Percentiles rank a stretch among this genome's conserved stretches.
These are phyloP conservation scores for Cyrtorhinus lividipennis DNA, from an alignment of 1,140 invertebrate species.

Conservation along the genomic window DNA sequence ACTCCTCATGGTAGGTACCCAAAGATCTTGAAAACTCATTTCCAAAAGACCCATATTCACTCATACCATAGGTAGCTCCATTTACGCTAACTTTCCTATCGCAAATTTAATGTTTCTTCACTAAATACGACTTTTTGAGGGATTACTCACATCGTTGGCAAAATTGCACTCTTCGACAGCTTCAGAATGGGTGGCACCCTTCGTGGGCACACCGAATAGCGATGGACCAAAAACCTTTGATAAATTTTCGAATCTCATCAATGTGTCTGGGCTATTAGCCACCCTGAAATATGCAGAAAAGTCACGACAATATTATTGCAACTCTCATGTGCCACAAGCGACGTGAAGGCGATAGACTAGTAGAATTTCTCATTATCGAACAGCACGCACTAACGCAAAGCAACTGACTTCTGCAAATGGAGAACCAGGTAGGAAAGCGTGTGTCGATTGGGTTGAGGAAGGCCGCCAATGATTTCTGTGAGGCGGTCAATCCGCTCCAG, in stretches of 20 bases:
- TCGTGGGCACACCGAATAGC: slow-evolving; percentile 60
- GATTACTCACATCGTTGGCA: slow-evolving; percentile 23
- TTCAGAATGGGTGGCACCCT: slow-evolving; percentile 34
- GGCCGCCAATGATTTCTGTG: slow-evolving; percentile 48
- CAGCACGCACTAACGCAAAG: not conserved
- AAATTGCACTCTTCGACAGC: slow-evolving; percentile 20
- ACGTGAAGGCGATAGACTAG: too few species aligned
- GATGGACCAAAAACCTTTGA: slow-evolving; percentile 74
- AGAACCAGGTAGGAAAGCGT: slow-evolving; percentile 71
- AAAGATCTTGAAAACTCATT: too few species aligned
- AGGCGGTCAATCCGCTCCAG: slow-evolving; percentile 39
- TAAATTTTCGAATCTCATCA: slow-evolving; percentile 65
- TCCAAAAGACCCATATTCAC: too few species aligned
- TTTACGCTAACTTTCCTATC: too few species aligned
- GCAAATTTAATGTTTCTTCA: too few species aligned
- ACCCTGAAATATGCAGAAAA: slow-evolving; percentile 37
- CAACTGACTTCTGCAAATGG: slow-evolving; percentile 56
- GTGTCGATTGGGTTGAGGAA: slow-evolving; percentile 74
- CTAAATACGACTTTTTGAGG: too few species aligned
- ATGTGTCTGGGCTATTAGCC: slow-evolving; percentile 49
- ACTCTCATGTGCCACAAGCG: too few species aligned
- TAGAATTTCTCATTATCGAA: not conserved
- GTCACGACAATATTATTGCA: not conserved
- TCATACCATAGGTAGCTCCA: too few species aligned
- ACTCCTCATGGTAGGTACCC: too few species aligned